These are phyloP conservation scores for Drosophila prosaltans DNA, from an alignment of 1,140 invertebrate species.

Conservation along the genomic window DNA sequence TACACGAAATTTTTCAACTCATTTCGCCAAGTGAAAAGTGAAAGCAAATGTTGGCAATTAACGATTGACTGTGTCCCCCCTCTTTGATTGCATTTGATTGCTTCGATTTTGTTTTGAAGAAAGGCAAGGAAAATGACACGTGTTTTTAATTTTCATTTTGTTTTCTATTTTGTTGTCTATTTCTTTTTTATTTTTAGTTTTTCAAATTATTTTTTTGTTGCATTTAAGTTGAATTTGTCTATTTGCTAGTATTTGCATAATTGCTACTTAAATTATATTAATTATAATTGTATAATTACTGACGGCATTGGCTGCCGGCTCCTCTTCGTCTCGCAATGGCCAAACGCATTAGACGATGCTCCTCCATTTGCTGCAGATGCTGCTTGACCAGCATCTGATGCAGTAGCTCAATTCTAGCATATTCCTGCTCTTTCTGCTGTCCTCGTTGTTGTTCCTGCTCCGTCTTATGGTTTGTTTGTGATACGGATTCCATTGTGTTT, in stretches of 20 bases:
- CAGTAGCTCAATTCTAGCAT: slow-evolving; percentile 56
- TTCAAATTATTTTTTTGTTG: slow-evolving; percentile 46
- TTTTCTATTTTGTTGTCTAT: slow-evolving; percentile 20
- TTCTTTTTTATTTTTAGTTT: slow-evolving; percentile 11
- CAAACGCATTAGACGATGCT: slow-evolving; percentile 44
- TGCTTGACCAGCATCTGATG: slow-evolving; percentile 58
- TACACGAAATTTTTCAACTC: neutral
- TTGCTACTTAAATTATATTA: slow-evolving; percentile 33
- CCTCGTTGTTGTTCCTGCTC: neutral
- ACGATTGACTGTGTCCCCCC: slow-evolving; percentile 24
- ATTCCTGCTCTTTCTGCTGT: slow-evolving; percentile 6
- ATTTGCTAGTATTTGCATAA: slow-evolving; percentile 10
- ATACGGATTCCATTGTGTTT: neutral
- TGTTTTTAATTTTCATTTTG: slow-evolving; percentile 41
- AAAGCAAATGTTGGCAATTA: slow-evolving; percentile 34
- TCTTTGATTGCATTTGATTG: slow-evolving; percentile 5
- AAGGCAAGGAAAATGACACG: slow-evolving; percentile 23
- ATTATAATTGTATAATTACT: slow-evolving; percentile 38
- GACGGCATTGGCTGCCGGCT: slow-evolving; percentile 13
- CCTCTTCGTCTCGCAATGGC: slow-evolving; percentile 16
- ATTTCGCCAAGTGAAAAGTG: neutral
- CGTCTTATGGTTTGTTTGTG: neutral
- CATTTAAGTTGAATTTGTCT: slow-evolving; percentile 20
- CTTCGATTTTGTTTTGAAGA: slow-evolving; percentile 28
- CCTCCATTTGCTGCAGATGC: slow-evolving; percentile 57